Evolutionary conservation across 2,888 invertebrate species (phyloP), one percentile per base, ranked within the genome.

Genomic region (Thysanoteuthis rhombus): DNA sequence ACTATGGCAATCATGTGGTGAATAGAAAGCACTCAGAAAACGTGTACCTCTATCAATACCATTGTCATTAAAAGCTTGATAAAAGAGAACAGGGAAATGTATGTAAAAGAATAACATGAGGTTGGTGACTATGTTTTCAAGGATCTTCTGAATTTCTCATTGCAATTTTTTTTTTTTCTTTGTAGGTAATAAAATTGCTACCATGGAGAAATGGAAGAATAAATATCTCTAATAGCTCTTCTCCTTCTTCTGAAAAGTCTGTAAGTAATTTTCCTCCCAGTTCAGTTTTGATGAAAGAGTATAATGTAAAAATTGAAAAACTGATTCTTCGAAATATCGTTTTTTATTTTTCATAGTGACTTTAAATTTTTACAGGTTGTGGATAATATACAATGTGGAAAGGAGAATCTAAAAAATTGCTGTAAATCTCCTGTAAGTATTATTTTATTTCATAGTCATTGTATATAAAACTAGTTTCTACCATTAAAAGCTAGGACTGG

Each of bases 201-300:
- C 75, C n/a, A 75, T 75, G 75, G 75, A 75, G 75, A 75, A 75
- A 75, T 75, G 75, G 75, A 75, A 75, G n/a, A n/a, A 75, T n/a
- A 75, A 75, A 16, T n/a, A 75, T 12, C n/a, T n/a, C 52, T 25
- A 52, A 52, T 25, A 25, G 22, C 25, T 22, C 16, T 75, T n/a
- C n/a, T n/a, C n/a, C n/a, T n/a, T n/a, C n/a, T n/a, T 75, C 75
- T n/a, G 75, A 75, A 75, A 75, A 75, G 36, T 36, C 75, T 75
- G 75, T 75, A 75, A n/a, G 75, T 75, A n/a, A 75, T 75, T 36
- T 75, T 75, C 75, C 22, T 75, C 5, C 4, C 22, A 28, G 22
- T 52, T 52, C 22, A 0, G 52, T 52, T 52, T 6, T 52, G 25
- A 52, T 25, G 25, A 52, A 52, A 52, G 22, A 28, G 28, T 22